phyloP scores from a whole-genome alignment of 2,888 invertebrate species.

The Octodonta nipae region DNA sequence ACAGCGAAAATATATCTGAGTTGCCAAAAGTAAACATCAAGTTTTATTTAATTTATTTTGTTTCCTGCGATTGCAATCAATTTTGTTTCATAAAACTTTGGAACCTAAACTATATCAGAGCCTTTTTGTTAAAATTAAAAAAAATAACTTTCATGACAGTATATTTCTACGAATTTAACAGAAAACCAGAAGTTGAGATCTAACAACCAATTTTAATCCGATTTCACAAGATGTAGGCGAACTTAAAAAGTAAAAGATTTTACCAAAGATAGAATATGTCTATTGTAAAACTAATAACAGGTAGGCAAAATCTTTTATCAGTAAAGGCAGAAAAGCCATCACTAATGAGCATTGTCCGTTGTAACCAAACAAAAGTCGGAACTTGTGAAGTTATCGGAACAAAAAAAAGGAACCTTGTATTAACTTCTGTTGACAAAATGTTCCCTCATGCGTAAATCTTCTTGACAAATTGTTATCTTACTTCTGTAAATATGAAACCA shows the following conservation, averaged over 20 bases:
- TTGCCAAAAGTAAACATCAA: too few relatives aligned
- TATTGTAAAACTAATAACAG: conserved; percentile 21
- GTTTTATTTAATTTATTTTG: too few relatives aligned
- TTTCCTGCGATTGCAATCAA: too few relatives aligned
- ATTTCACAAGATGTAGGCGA: conserved; percentile 14
- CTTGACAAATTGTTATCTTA: conserved; percentile 23
- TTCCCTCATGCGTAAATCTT: conserved; percentile 16
- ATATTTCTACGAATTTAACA: conserved; percentile 7
- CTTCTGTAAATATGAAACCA: conserved; percentile 5
- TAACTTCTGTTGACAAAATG: conserved; percentile 25
- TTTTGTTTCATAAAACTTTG: too few relatives aligned
- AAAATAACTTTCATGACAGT: too few relatives aligned
- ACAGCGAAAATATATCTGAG: too few relatives aligned
- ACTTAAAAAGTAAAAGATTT: conserved; percentile 16
- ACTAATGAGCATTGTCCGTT: conserved; percentile 27
- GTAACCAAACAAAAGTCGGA: conserved; percentile 17
- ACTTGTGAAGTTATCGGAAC: conserved; percentile 17
- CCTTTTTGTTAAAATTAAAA: too few relatives aligned
- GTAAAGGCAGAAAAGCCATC: conserved; percentile 27
- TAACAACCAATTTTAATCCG: conserved; percentile 19
- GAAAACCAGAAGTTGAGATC: conserved; percentile 9
- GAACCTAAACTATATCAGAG: too few relatives aligned
- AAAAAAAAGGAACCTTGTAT: conserved; percentile 25
- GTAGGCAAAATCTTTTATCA: too few relatives aligned
- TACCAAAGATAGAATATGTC: conserved; percentile 14